These are phyloP conservation scores for Ciona savignyi DNA, from an alignment of 23 tunicate genomes.

Conservation along the genomic window DNA sequence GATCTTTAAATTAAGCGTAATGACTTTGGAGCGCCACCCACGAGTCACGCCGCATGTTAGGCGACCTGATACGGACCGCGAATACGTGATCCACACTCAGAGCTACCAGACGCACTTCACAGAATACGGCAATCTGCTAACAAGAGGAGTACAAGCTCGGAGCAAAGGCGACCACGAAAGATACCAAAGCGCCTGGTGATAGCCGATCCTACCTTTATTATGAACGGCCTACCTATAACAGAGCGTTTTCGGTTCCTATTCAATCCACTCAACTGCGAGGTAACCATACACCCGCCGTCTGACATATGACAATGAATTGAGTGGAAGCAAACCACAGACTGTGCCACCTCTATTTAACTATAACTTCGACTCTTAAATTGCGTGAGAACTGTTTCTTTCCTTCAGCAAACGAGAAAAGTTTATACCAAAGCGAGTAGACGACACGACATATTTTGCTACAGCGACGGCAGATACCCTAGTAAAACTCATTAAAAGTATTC, in stretches of 20 bases:
- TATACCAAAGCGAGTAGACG: too few species aligned
- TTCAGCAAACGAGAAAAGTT: too few species aligned
- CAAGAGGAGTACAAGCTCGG: too few species aligned
- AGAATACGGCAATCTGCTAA: too few species aligned
- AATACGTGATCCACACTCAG: not conserved
- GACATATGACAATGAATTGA: not conserved
- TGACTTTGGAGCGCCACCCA: not conserved
- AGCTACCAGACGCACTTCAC: not conserved
- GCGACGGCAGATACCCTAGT: too few species aligned
- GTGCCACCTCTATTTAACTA: not conserved
- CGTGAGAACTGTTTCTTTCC: slow-evolving; percentile 1
- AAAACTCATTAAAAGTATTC: too few species aligned
- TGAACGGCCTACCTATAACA: not conserved
- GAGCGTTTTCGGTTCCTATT: not conserved
- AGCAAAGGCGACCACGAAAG: not conserved
- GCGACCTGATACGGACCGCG: not conserved
- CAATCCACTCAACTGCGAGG: not conserved
- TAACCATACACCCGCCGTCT: not conserved
- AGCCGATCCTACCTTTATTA: not conserved
- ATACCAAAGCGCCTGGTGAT: not conserved
- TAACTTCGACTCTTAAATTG: not conserved
- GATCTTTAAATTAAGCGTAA: not conserved
- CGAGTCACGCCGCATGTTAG: not conserved
- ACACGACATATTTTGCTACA: too few species aligned
- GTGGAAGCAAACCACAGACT: not conserved